These are phyloP conservation scores for Eristalinus sepulchralis DNA, from an alignment of 2,888 invertebrate species.

Conservation along the genomic window DNA sequence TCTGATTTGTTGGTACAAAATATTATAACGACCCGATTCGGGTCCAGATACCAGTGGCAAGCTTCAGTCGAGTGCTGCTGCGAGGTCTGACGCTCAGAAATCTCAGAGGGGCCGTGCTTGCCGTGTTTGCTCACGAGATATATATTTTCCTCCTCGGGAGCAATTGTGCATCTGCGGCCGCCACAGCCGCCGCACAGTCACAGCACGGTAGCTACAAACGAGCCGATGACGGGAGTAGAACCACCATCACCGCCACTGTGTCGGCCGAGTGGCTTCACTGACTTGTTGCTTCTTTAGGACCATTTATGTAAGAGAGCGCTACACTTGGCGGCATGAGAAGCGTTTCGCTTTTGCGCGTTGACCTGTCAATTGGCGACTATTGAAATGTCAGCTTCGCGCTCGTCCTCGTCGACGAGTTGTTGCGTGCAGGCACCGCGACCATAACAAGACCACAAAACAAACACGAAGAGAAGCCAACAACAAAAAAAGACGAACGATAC, in stretches of 20 bases:
- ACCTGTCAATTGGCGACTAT: conserved; percentile 80
- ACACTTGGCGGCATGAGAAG: conserved; percentile 70
- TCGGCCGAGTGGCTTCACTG: not conserved
- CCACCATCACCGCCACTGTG: not conserved
- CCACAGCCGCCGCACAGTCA: not conserved
- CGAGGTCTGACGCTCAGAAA: conserved; percentile 52
- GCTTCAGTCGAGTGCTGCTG: conserved; percentile 11
- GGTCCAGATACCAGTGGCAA: conserved; percentile 69
- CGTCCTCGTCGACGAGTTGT: conserved; percentile 44
- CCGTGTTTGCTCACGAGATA: conserved; percentile 2
- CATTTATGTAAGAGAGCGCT: conserved; percentile 58
- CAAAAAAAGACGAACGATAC: not conserved
- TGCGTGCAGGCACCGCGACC: conserved; percentile 48
- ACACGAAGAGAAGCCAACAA: not conserved
- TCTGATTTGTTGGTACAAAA: conserved; percentile 80
- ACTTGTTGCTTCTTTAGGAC: conserved; percentile 46
- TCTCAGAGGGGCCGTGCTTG: conserved; percentile 42
- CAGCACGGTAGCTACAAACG: conserved; percentile 28
- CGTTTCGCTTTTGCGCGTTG: conserved; percentile 77
- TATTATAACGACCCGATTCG: conserved; percentile 80
- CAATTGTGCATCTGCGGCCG: conserved; percentile 25
- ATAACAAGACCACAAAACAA: conserved; percentile 16
- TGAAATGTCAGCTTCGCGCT: conserved; percentile 78
- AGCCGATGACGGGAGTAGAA: conserved; percentile 6
- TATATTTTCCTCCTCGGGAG: not conserved